phyloP scores from a whole-genome alignment of 2,113 vertebrate species.

The Bettongia penicillata region DNA sequence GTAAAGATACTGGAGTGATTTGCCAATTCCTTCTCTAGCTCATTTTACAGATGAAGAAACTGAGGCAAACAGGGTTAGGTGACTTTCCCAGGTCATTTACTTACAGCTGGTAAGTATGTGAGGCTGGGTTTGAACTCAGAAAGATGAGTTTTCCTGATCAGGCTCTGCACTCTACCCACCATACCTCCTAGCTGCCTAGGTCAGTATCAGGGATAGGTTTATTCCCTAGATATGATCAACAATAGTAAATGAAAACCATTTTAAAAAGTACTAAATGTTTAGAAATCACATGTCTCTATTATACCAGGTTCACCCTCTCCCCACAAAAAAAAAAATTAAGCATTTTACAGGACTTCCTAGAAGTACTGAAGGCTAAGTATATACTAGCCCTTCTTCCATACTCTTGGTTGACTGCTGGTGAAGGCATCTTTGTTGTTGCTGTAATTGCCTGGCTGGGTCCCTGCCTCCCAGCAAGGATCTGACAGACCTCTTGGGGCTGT shows the following conservation, averaged over 20 bases:
- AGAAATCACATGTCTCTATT: neutral
- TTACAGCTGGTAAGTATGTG: neutral
- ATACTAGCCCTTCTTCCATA: neutral
- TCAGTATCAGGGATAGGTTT: neutral
- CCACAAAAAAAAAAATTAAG: neutral
- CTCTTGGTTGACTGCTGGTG: neutral
- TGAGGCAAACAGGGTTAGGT: neutral
- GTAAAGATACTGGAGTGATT: neutral
- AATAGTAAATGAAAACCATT: neutral
- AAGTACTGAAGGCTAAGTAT: neutral
- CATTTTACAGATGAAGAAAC: neutral
- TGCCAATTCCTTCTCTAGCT: neutral
- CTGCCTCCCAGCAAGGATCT: neutral
- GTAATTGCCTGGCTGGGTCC: neutral
- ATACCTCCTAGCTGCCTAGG: neutral
- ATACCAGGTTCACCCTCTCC: neutral
- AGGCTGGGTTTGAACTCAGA: neutral
- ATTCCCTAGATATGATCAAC: neutral
- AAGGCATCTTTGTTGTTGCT: neutral
- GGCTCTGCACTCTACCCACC: neutral
- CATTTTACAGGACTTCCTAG: neutral
- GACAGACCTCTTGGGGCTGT: neutral
- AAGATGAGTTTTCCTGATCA: neutral
- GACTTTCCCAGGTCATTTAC: neutral
- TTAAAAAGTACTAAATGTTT: neutral